These are phyloP conservation scores for Theretra japonica DNA, from an alignment of 2,888 invertebrate genomes.

Conservation along the genomic window DNA sequence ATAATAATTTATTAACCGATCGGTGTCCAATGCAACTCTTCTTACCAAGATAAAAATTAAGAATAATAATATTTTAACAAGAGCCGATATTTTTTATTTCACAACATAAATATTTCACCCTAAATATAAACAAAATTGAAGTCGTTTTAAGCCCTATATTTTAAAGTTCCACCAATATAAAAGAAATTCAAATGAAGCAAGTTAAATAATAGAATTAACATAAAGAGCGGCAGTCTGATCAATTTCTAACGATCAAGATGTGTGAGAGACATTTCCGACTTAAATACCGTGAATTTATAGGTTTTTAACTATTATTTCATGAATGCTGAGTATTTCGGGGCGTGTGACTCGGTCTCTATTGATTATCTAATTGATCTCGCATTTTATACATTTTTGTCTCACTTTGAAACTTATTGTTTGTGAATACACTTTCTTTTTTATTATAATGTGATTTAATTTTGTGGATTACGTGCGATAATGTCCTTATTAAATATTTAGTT, in stretches of 20 bases:
- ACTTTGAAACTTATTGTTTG: not conserved
- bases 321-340: not conserved
- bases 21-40: too few species aligned
- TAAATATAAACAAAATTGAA: too few species aligned
- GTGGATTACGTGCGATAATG: too few species aligned
- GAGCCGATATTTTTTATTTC: too few species aligned
- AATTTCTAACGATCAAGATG: slow-evolving; percentile 4
- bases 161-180: not conserved
- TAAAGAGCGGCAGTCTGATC: not conserved
- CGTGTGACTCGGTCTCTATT: not conserved
- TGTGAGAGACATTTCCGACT: slow-evolving; percentile 5
- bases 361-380: slow-evolving; percentile 3
- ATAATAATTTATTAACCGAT: too few species aligned
- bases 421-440: too few species aligned
- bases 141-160: too few species aligned
- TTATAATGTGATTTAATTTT: too few species aligned
- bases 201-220: not conserved
- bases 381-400: not conserved
- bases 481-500: too few species aligned
- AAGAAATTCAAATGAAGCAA: not conserved
- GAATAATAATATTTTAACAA: too few species aligned
- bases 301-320: slow-evolving; percentile 30
- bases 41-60: too few species aligned
- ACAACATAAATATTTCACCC: too few species aligned
- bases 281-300: slow-evolving; percentile 31